Evolutionary conservation across 1,140 invertebrate species (phyloP).

Genomic region (Lerema accius): DNA sequence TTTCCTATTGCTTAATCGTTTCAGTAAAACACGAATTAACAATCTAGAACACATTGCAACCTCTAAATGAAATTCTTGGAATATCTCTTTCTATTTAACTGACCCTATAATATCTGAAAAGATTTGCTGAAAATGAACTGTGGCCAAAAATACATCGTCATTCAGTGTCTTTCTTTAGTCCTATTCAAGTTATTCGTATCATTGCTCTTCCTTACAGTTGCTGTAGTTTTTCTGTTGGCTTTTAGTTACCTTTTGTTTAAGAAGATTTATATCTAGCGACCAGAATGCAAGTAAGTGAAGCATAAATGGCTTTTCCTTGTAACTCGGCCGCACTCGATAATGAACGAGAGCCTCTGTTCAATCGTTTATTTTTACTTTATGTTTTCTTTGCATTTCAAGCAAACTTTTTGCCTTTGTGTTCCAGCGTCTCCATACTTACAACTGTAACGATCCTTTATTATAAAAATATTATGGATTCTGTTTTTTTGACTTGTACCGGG

Average conservation of each 20-base stretch:
- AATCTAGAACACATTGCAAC: too few species aligned
- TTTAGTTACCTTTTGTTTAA: background rate
- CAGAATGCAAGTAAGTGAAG: background rate
- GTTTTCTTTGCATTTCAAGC: constrained; percentile 6
- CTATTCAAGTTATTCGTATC: too few species aligned
- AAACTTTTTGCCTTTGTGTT: background rate
- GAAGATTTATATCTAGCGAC: constrained; percentile 6
- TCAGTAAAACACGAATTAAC: too few species aligned
- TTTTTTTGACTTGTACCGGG: too few species aligned
- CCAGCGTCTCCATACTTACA: background rate
- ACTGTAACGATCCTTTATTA: too few species aligned
- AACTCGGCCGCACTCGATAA: background rate
- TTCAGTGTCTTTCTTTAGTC: background rate
- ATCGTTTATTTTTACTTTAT: background rate
- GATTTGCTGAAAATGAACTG: too few species aligned
- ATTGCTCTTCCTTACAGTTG: background rate
- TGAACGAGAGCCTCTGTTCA: constrained; percentile 6
- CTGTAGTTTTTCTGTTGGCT: background rate
- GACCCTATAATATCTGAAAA: too few species aligned
- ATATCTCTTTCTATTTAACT: too few species aligned
- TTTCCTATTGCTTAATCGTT: too few species aligned
- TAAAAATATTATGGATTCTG: too few species aligned
- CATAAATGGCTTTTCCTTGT: constrained; percentile 27
- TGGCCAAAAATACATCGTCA: too few species aligned
- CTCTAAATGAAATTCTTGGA: too few species aligned